Evolutionary conservation across 2,888 invertebrate species (phyloP), one percentile per base, ranked within the genome.

Genomic region (Watsonalla binaria): DNA sequence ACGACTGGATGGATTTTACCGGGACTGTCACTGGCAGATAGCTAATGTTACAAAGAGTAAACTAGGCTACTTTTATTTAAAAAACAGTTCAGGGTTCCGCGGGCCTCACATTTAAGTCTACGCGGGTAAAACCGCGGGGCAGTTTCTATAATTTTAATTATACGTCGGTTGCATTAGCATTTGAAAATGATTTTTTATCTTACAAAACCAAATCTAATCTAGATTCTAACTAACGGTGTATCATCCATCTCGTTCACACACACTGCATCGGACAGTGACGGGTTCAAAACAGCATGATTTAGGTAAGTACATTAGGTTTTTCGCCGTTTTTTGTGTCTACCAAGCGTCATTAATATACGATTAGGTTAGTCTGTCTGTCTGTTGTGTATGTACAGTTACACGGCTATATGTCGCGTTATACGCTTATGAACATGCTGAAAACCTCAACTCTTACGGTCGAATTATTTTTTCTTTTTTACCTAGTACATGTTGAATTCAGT

Each of bases 331-430:
- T 63, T 58, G 9, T 0, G 0, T 51, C 60, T 59, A 60, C 62
- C 57, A 58, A 42, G 52, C 60, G 80, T 78, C 85, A 85, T 86
- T 82, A 86, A 82, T 83, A 79, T 65, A 71, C 82, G 80, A 84
- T 85, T 85, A 84, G 69, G 74, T 67, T 83, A 70, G 74, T 67
- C 63, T 70, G 68, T 57, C 56, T 58, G 65, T 55, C 58, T 54
- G 51, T 50, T 51, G 47, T 53, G 57, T 55, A 56, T 47, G 58
- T 75, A 75, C 67, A 59, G 66, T 69, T 75, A 76, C 56, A 42
- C 48, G 45, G 34, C 52, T 51, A 62, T 65, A 60, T 66, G 74
- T 68, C 73, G 67, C 63, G 70, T 75, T 76, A 71, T 72, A 76
- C 67, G 78, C 61, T 59, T 59, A 47, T 74, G 72, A 68, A 57